Percentiles rank a stretch among this genome's conserved stretches.
Evolutionary conservation across 2,797 vertebrate genomes (phyloP).

Genomic region (Bradypus variegatus): DNA sequence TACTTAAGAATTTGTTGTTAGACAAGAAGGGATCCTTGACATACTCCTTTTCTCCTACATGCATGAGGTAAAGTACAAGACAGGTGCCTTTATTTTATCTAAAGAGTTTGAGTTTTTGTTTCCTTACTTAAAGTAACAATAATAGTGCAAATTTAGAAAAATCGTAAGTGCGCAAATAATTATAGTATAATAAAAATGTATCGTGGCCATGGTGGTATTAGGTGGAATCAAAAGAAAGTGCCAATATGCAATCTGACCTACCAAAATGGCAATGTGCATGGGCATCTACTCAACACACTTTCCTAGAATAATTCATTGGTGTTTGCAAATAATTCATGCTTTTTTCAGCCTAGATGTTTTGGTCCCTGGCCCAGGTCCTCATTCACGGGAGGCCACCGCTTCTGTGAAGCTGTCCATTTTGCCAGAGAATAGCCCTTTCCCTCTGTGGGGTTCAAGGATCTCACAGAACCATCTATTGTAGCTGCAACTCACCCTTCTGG

Average conservation of each 20-base stretch:
- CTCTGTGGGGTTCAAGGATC: neutral
- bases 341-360: neutral
- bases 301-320: neutral
- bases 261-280: neutral
- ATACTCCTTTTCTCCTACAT: neutral
- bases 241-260: neutral
- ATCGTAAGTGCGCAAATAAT: neutral
- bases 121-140: slow-evolving; percentile 2
- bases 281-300: neutral
- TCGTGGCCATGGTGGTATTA: too few relatives aligned
- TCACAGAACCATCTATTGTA: neutral
- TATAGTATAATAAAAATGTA: neutral
- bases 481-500: neutral
- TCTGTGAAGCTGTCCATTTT: neutral
- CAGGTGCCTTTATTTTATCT: neutral
- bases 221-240: neutral
- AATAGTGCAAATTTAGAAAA: neutral
- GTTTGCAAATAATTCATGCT: neutral
- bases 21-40: neutral
- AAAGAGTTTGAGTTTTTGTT: neutral
- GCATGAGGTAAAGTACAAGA: neutral
- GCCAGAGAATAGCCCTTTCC: neutral
- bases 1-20: neutral
- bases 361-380: neutral
- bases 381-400: neutral